Evolutionary conservation across 1,140 invertebrate species (phyloP).

Genomic region (Chionoecetes opilio): DNA sequence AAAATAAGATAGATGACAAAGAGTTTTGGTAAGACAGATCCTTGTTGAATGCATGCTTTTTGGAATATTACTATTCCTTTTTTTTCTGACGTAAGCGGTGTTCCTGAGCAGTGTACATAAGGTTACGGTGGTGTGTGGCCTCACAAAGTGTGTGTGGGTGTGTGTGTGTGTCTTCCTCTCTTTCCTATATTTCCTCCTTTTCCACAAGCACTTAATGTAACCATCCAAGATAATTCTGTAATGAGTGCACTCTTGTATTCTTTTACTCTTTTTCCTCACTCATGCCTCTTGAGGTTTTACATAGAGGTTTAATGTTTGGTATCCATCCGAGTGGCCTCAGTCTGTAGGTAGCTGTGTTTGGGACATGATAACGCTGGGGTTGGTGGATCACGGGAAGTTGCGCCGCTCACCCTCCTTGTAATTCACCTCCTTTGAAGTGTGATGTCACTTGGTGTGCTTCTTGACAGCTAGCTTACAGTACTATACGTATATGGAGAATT

Average conservation of each 20-base stretch:
- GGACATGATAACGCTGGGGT: conserved; percentile 71
- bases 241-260: conserved; percentile 76
- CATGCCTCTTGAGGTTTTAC: conserved; percentile 76
- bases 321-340: conserved; percentile 76
- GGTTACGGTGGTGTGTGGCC: conserved; percentile 74
- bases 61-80: conserved; percentile 50
- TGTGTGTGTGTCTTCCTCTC: conserved; percentile 6
- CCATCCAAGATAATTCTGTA: conserved; percentile 73
- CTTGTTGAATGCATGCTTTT: conserved; percentile 78
- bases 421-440: conserved; percentile 77
- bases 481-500: conserved; percentile 63
- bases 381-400: conserved; percentile 65
- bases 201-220: conserved; percentile 61
- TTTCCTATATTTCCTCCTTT: background rate
- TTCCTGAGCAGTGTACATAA: conserved; percentile 78
- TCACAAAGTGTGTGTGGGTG: conserved; percentile 64
- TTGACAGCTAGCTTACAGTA: conserved; percentile 75
- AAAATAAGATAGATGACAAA: conserved; percentile 78
- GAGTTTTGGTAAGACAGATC: conserved; percentile 77
- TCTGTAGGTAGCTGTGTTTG: conserved; percentile 78
- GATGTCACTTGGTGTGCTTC: conserved; percentile 78
- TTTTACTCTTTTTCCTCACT: conserved; percentile 72
- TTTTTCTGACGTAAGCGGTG: conserved; percentile 78
- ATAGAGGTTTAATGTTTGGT: conserved; percentile 79
- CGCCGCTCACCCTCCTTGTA: conserved; percentile 76